Evolutionary conservation across 2,797 vertebrate genomes (phyloP).

Genomic region (Anguilla megastoma): DNA sequence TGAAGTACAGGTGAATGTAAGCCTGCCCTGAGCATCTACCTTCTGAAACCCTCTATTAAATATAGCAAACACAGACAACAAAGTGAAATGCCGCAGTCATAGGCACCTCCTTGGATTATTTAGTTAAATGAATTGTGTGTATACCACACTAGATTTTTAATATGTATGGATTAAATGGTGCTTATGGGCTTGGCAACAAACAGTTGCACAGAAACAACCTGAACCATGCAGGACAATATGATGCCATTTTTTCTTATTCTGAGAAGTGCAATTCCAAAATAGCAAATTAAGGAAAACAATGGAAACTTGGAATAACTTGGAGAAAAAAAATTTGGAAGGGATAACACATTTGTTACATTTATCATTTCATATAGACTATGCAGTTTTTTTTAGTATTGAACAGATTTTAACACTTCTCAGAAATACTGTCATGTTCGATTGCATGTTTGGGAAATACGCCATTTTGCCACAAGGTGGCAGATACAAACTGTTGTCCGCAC

Average conservation of each 20-base stretch:
- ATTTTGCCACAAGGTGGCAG: constrained; percentile 13
- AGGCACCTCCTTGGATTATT: background rate
- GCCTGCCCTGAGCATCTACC: background rate
- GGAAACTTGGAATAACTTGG: background rate
- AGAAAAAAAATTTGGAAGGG: background rate
- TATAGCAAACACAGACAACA: no score
- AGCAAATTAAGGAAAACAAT: background rate
- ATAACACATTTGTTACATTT: no score
- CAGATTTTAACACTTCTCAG: no score
- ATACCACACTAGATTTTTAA: background rate
- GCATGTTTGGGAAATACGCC: background rate
- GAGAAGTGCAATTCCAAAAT: background rate
- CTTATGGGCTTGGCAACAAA: background rate
- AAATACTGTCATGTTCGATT: background rate
- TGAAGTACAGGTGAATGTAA: background rate
- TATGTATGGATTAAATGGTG: background rate
- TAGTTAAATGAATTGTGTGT: background rate
- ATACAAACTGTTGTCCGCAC: background rate
- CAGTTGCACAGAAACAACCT: background rate
- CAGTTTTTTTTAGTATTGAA: no score
- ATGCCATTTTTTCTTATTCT: no score
- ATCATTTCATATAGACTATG: no score
- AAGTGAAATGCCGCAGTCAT: no score
- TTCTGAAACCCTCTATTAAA: background rate
- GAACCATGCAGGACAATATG: no score